Base-by-base conservation (phyloP, 2,797 vertebrate species). In the Harpagifer antarcticus region DNA sequence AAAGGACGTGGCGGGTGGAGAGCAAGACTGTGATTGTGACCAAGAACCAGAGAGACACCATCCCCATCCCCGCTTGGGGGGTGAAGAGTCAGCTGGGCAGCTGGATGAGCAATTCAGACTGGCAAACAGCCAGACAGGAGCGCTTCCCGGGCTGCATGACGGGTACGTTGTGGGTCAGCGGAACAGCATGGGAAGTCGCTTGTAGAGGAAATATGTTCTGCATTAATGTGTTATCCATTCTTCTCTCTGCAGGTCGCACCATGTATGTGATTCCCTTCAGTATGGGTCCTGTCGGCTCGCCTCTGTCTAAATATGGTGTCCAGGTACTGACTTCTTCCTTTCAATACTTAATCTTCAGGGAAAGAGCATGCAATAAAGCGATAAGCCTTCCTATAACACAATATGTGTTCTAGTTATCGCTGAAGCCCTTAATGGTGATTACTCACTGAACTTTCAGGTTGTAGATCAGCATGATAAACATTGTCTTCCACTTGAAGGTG, bases 231-330 rank as follows among this genome's bases (percentile, higher is more conserved):
- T 12, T n/a, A 3, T 61, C 45, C n/a, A 1, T 74, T n/a, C 15
- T 20, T 37, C 12, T 42, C 12, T 73, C 5, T 70, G 44, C 52
- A 98, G 97, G 97, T 68, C 95, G 97, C 14, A 97, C 95, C 53
- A 97, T 98, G 96, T 98, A 96, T 3, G 96, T 97, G 59, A 96
- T 98, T 75, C 97, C 97, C 12, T 98, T 97, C 94, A 97, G 97
- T 79, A 98, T 98, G 97, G 97, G 97, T 33, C 97, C 97, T 0
- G 93, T 97, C 1, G 96, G 95, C 54, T 98, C 97, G 0, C 84
- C 94, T 0, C 91, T 98, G 17, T 91, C 96, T 59, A 96, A 96
- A 86, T 96, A 96, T 0, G 97, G 97, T 1, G 96, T 98, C 62
- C 97, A 98, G 91, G 93, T 94, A 89, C 11, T 13, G 10, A 47